phyloP scores from a whole-genome alignment of 2,888 invertebrate genomes.

The Andrena trimmerana region DNA sequence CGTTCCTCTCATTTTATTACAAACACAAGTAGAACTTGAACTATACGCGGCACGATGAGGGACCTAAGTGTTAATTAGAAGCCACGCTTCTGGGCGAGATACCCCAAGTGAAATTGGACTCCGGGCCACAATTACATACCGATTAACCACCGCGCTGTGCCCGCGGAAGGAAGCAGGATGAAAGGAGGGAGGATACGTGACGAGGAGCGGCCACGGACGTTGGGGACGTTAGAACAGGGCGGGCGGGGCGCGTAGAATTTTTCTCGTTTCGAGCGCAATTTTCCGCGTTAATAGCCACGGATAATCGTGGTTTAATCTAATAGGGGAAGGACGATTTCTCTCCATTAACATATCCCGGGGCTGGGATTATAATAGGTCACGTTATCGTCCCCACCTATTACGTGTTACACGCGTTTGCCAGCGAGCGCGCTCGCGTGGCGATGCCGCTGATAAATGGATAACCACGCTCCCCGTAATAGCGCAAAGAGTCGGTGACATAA shows the following conservation, averaged over 20 bases:
- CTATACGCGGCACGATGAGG: neutral
- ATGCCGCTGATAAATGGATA: constrained; percentile 42
- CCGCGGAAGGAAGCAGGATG: neutral
- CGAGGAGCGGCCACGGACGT: constrained; percentile 2
- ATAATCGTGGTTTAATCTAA: constrained; percentile 36
- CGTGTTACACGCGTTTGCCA: constrained; percentile 16
- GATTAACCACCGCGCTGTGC: constrained; percentile 26
- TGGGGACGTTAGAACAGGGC: neutral
- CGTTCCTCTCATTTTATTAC: neutral
- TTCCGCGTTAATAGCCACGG: constrained; percentile 39
- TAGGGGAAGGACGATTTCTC: constrained; percentile 44
- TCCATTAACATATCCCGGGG: constrained; percentile 44
- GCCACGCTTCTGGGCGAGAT: neutral
- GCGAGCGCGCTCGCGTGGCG: constrained; percentile 26
- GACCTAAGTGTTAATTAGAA: constrained; percentile 1
- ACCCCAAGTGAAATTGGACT: constrained; percentile 15
- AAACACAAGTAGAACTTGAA: neutral
- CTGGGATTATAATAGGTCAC: constrained; percentile 38
- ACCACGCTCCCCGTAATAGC: constrained; percentile 7
- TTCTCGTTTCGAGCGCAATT: constrained; percentile 31
- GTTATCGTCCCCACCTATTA: constrained; percentile 38
- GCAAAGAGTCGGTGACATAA: constrained; percentile 44
- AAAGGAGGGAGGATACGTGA: constrained; percentile 17
- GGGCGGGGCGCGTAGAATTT: neutral
- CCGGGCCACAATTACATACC: constrained; percentile 28